Conservation (phyloP, 2,797 vertebrate genomes). For the Notolepis coatsorum region DNA sequence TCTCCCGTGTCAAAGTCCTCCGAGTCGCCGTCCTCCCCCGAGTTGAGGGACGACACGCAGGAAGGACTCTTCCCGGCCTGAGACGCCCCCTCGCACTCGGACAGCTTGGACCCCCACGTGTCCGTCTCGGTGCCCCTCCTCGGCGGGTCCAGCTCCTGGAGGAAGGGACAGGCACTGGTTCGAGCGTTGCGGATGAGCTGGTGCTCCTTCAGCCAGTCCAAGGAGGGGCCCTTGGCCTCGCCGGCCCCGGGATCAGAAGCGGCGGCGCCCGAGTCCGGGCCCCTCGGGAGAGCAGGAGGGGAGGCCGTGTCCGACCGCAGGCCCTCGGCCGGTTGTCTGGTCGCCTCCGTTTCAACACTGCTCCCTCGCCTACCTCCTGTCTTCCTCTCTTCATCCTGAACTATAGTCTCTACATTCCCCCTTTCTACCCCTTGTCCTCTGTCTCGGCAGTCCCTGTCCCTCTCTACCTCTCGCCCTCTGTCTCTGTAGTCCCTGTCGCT, state of each 20-base stretch:
- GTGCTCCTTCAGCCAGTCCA: constrained; percentile 61
- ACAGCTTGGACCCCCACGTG: constrained; percentile 53
- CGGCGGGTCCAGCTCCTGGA: constrained; percentile 77
- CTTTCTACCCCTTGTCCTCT: constrained; percentile 18
- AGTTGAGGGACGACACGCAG: constrained; percentile 84
- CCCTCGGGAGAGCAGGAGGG: constrained; percentile 56
- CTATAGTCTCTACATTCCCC: too few relatives aligned
- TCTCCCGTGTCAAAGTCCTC: constrained; percentile 90
- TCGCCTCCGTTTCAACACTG: constrained; percentile 83
- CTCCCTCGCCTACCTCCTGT: constrained; percentile 59
- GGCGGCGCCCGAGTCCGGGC: constrained; percentile 74
- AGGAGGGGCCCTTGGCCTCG: constrained; percentile 7
- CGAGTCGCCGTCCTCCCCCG: constrained; percentile 90
- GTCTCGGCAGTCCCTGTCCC: background rate
- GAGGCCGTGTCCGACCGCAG: constrained; percentile 79
- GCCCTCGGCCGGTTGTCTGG: constrained; percentile 81
- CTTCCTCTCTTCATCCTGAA: too few relatives aligned
- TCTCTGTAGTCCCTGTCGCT: constrained; percentile 6
- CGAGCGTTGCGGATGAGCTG: constrained; percentile 65
- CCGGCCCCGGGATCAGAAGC: constrained; percentile 62
- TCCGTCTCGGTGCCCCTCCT: constrained; percentile 57
- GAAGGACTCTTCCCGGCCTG: constrained; percentile 81
- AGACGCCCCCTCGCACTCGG: constrained; percentile 76
- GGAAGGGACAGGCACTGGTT: constrained; percentile 83
- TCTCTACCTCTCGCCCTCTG: background rate